phyloP scores from a whole-genome alignment of 2,797 vertebrate species.

The Bucorvus abyssinicus region DNA sequence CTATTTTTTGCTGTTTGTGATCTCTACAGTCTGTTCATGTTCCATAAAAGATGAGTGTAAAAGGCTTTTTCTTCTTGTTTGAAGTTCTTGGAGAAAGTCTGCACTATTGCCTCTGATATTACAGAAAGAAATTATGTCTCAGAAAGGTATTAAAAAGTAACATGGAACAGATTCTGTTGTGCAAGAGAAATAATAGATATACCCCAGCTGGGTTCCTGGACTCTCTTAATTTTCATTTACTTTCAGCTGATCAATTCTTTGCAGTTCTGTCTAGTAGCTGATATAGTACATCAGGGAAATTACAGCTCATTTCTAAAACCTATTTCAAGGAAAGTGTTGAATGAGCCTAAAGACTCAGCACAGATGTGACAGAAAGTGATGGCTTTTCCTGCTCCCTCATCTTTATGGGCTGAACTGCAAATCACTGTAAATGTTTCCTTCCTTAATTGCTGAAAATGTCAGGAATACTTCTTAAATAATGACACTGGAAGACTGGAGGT shows the following conservation, averaged over 20 bases:
- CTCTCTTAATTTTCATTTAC: slow-evolving; percentile 35
- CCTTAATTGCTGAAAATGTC: not conserved
- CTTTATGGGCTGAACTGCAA: not conserved
- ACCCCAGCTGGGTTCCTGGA: not conserved
- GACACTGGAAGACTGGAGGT: not conserved
- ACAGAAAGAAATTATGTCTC: not conserved
- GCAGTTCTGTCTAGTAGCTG: slow-evolving; percentile 8
- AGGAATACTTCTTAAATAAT: not conserved
- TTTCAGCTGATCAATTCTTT: not conserved
- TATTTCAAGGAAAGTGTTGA: not conserved
- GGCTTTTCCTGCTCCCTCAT: not conserved
- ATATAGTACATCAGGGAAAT: slow-evolving; percentile 44
- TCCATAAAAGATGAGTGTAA: slow-evolving; percentile 24
- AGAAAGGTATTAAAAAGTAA: slow-evolving; percentile 13
- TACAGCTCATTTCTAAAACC: slow-evolving; percentile 24
- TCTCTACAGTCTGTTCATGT: slow-evolving; percentile 41
- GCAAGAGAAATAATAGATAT: slow-evolving; percentile 11
- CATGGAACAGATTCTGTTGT: not conserved
- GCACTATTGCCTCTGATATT: not conserved
- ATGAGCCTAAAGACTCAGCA: slow-evolving; percentile 3
- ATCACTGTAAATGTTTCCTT: not conserved
- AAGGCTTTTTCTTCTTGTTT: not conserved
- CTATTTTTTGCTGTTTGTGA: slow-evolving; percentile 40
- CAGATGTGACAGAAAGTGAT: not conserved
- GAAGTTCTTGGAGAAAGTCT: not conserved